Evolutionary conservation across 2,888 invertebrate genomes (phyloP).

Genomic region (Melieria omissa): DNA sequence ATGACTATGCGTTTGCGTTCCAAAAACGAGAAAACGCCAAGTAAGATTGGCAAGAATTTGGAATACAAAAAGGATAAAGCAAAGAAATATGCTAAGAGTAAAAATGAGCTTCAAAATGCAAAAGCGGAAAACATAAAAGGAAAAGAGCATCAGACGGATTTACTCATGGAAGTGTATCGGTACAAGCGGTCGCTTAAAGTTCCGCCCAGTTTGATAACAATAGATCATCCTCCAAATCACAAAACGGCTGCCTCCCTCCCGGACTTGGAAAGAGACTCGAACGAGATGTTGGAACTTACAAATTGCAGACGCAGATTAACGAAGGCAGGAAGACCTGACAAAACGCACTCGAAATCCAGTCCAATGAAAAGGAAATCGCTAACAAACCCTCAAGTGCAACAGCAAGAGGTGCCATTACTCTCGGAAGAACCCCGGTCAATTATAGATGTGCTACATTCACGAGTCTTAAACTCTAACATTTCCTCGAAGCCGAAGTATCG

Average conservation of each 20-base stretch:
- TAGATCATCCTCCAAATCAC: slow-evolving; percentile 78
- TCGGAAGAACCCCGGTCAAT: slow-evolving; percentile 58
- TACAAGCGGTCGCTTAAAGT: slow-evolving; percentile 85
- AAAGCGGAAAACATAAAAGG: slow-evolving; percentile 40
- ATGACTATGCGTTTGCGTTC: slow-evolving; percentile 55
- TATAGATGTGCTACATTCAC: slow-evolving; percentile 65
- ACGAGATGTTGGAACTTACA: slow-evolving; percentile 35
- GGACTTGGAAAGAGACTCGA: slow-evolving; percentile 74
- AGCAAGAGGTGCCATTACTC: slow-evolving; percentile 9
- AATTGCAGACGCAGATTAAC: slow-evolving; percentile 5
- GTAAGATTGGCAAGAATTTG: slow-evolving; percentile 16
- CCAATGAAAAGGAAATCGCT: neutral
- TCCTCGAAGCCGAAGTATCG: slow-evolving; percentile 29
- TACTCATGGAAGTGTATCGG: slow-evolving; percentile 76
- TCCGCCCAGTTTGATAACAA: slow-evolving; percentile 83
- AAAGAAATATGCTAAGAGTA: slow-evolving; percentile 57
- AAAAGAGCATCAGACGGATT: slow-evolving; percentile 46
- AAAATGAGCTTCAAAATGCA: slow-evolving; percentile 15
- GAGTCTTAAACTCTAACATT: slow-evolving; percentile 53
- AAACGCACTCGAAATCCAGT: slow-evolving; percentile 40
- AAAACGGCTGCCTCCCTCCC: slow-evolving; percentile 81
- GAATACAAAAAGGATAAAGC: slow-evolving; percentile 40
- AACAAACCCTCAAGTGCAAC: slow-evolving; percentile 7
- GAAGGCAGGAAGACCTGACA: slow-evolving; percentile 31
- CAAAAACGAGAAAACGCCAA: slow-evolving; percentile 31